Base-by-base conservation (phyloP, 2,797 vertebrate genomes). In the Mionectes olivaceus region DNA sequence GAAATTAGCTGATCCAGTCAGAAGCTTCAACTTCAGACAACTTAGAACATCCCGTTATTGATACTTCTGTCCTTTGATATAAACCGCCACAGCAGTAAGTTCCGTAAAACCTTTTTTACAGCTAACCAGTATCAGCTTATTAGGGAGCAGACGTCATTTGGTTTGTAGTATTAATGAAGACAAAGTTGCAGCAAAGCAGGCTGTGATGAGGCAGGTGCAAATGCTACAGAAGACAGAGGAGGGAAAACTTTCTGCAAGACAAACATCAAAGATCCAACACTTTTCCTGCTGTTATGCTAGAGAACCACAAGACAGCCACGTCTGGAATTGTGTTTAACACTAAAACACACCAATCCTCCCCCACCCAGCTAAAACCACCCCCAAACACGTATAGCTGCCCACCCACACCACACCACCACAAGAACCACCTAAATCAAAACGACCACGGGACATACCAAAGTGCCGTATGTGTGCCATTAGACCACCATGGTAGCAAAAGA, bases 391-490 rank as follows among this genome's bases (percentile, higher is more conserved):
- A 27, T 11, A 70, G 25, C 78, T 64, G 64, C 75, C 78, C 89
- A 68, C 75, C 57, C 82, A 60, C 64, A 67, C 37, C 71, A 60
- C 73, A 33, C 11, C 71, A 35, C n/a, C 41, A 52, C 41, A 4
- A 59, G 65, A 30, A 39, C 32, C 39, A 28, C 7, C 21, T 37
- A 14, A 49, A 43, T 3, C 5, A 27, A 39, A 28, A 39, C 0
- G 1, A 77, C 28, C 1, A 1, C 3, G 6, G 81, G 19, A 90
- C 28, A 0, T 33, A 85, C 75, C 60, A 0, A n/a, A 71, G 76
- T 0, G 43, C 60, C 0, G 0, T 35, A 35, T 0, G 0, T 0
- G 4, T 4, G 37, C 81, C 9, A 12, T 55, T 30, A 23, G 52
- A 57, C 68, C 73, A 25, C 22, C 0, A 0, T 0, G 13, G 61